phyloP scores from a whole-genome alignment of 2,888 invertebrate genomes.

The Theretra japonica region DNA sequence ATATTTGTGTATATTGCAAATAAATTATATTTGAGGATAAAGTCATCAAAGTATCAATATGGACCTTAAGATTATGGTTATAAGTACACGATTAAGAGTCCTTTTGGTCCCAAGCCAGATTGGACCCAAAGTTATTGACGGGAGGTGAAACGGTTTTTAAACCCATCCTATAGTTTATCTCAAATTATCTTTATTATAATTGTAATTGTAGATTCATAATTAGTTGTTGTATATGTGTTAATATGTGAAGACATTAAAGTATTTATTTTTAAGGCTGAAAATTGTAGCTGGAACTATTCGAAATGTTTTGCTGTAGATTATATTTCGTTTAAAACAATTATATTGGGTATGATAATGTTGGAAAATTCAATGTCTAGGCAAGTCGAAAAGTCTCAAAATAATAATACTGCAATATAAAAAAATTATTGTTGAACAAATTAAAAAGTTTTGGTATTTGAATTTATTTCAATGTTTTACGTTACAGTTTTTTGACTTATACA shows the following conservation, averaged over 20 bases:
- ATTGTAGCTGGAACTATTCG: constrained; percentile 31
- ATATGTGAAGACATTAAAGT: constrained; percentile 29
- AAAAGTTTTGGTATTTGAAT: too few relatives aligned
- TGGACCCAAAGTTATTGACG: not conserved
- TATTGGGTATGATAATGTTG: not conserved
- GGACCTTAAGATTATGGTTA: not conserved
- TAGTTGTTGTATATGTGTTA: constrained; percentile 24
- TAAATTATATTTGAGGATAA: not conserved
- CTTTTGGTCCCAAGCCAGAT: not conserved
- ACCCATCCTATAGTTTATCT: constrained; percentile 8
- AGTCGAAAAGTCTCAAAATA: not conserved
- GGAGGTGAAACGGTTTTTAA: constrained; percentile 1
- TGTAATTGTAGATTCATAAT: constrained; percentile 18
- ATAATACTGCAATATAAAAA: too few relatives aligned
- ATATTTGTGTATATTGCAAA: not conserved
- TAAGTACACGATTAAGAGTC: not conserved
- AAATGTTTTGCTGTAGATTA: constrained; percentile 25
- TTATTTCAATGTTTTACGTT: too few relatives aligned
- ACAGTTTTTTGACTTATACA: too few relatives aligned
- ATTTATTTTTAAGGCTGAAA: constrained; percentile 26
- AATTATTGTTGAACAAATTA: too few relatives aligned
- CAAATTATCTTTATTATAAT: constrained; percentile 23
- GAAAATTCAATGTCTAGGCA: not conserved
- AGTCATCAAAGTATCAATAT: not conserved
- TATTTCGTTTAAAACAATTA: not conserved